Percentiles rank a stretch among this genome's conserved stretches.
Evolutionary conservation across 1,140 invertebrate species (phyloP).

Genomic region (Euwallacea fornicatus): DNA sequence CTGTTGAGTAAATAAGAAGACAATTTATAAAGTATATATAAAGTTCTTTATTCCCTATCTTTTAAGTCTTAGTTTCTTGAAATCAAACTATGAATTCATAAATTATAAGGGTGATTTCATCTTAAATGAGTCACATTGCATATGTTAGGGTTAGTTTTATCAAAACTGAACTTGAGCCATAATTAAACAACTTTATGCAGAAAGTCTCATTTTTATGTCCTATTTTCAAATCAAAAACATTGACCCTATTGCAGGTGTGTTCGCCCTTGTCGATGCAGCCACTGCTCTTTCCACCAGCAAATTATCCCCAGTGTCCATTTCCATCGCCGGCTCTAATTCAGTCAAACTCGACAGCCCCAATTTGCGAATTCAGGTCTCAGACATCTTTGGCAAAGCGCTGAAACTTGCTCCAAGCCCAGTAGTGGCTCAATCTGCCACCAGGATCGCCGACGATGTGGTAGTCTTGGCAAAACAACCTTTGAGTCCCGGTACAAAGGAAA

Average conservation of each 20-base stretch:
- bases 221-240: neutral
- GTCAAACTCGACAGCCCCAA: conserved; percentile 71
- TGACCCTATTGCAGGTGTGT: conserved; percentile 57
- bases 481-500: conserved; percentile 58
- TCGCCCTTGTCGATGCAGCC: conserved; percentile 78
- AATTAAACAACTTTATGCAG: neutral
- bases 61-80: no score
- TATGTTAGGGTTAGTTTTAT: no score
- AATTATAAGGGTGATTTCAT: no score
- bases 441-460: conserved; percentile 73
- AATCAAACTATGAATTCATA: no score
- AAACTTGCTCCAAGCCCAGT: conserved; percentile 65
- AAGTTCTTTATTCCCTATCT: no score
- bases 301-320: conserved; percentile 63
- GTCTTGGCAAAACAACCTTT: conserved; percentile 68
- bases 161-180: no score
- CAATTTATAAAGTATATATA: no score
- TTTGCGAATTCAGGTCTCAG: conserved; percentile 76
- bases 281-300: conserved; percentile 51
- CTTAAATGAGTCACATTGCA: no score
- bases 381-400: conserved; percentile 80
- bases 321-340: conserved; percentile 70
- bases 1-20: no score
- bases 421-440: conserved; percentile 73
- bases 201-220: neutral